Evolutionary conservation across 2,113 vertebrate genomes (phyloP), one percentile per base, ranked within the genome.

Genomic region (Colinus virginianus): DNA sequence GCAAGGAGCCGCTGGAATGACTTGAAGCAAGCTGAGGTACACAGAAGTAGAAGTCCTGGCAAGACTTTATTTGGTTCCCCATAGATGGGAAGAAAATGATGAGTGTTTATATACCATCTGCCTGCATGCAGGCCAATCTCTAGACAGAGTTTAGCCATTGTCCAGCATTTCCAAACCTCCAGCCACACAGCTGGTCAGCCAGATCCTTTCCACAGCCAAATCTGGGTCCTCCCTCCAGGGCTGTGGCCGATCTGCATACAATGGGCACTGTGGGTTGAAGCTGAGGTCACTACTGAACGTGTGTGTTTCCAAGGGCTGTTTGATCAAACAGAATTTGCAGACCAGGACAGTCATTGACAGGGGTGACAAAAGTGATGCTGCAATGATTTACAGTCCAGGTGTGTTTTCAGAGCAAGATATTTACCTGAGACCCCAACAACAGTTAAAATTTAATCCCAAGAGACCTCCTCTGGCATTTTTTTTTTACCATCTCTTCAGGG

Each of bases 301-400:
- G 14, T 79, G 78, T 86, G 91, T 55, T 90, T 88, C 90, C 87
- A 76, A 88, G 82, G 91, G 85, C 0, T 94, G 90, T 88, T 96
- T 95, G 95, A 94, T 88, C 96, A 93, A 96, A 95, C 69, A 67
- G 80, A 93, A 96, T 90, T 96, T 93, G 77, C 95, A 84, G 83
- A 76, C 80, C 63, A 79, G 87, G 96, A 94, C 72, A 87, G 94
- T 96, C 94, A 96, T 93, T 97, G 96, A 96, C 96, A 96, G 79
- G 78, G 64, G 84, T 87, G 94, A 96, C 94, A 95, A 93, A 93
- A 93, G 93, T 94, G 96, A 97, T 96, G 97, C 62, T 96, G 83
- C 95, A 81, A 38, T 95, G 97, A 97, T 97, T 96, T 97, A 97
- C 86, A 59, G 64, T 96, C 96, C 97, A 97, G 97, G 96, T 97